Conservation (phyloP, 2,888 invertebrate species). For the Caenorhabditis sinica region DNA sequence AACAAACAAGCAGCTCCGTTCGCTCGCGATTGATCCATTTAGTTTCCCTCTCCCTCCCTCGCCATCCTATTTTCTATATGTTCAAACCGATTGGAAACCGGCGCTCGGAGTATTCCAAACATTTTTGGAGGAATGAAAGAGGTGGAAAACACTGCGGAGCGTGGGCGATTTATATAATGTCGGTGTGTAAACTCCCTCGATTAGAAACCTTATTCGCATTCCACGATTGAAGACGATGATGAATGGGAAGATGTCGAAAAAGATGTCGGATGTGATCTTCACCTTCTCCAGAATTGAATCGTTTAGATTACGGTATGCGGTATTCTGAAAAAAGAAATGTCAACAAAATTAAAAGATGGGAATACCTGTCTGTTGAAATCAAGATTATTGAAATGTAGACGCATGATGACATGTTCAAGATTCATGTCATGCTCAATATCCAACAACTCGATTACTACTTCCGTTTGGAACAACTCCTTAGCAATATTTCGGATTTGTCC, state of each 20-base stretch:
- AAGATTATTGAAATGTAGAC: slow-evolving; percentile 94
- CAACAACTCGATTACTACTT: slow-evolving; percentile 93
- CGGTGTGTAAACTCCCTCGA: slow-evolving; percentile 28
- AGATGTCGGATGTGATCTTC: slow-evolving; percentile 86
- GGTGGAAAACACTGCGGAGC: slow-evolving; percentile 33
- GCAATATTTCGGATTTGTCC: slow-evolving; percentile 85
- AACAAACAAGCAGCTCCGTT: slow-evolving; percentile 48
- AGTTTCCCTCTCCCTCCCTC: slow-evolving; percentile 76
- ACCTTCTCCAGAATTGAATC: slow-evolving; percentile 69
- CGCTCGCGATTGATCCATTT: slow-evolving; percentile 83
- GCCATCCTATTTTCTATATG: slow-evolving; percentile 8
- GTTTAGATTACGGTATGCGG: slow-evolving; percentile 59
- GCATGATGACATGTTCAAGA: slow-evolving; percentile 95
- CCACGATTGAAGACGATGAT: slow-evolving; percentile 94
- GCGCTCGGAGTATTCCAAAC: slow-evolving; percentile 53
- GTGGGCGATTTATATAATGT: slow-evolving; percentile 27
- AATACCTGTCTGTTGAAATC: slow-evolving; percentile 84
- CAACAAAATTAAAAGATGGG: background rate
- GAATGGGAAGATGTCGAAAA: slow-evolving; percentile 98
- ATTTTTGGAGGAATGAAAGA: slow-evolving; percentile 28
- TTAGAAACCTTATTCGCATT: slow-evolving; percentile 74
- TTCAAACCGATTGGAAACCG: slow-evolving; percentile 46
- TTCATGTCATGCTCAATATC: slow-evolving; percentile 92
- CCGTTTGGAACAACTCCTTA: slow-evolving; percentile 92
- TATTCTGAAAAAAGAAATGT: slow-evolving; percentile 42